These are phyloP conservation scores for Ctenosaura bakeri DNA, from an alignment of 2,797 vertebrate species.

Conservation along the genomic window DNA sequence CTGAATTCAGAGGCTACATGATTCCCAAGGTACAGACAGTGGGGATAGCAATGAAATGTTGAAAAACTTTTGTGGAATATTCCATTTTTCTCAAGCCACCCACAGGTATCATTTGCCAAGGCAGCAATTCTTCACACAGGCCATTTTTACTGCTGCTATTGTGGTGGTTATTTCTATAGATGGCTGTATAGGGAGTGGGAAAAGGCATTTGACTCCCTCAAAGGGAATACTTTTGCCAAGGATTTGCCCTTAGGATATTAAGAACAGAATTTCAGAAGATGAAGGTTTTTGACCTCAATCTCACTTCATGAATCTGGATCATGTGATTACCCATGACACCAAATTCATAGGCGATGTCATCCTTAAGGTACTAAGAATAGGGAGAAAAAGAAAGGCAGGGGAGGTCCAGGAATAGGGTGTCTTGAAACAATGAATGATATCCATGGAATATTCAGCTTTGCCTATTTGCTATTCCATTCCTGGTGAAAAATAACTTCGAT, in stretches of 20 bases:
- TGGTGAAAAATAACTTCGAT: too few relatives aligned
- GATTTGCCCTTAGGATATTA: not conserved
- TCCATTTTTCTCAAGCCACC: not conserved
- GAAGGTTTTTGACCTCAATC: too few relatives aligned
- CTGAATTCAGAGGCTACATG: slow-evolving; percentile 65
- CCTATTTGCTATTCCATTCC: too few relatives aligned
- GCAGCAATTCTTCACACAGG: not conserved
- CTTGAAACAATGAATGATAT: too few relatives aligned
- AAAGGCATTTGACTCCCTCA: not conserved
- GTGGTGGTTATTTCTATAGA: not conserved
- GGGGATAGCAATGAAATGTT: fast-evolving
- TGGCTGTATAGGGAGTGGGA: not conserved
- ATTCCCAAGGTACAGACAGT: slow-evolving; percentile 65
- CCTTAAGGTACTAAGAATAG: too few relatives aligned
- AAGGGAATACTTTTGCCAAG: not conserved
- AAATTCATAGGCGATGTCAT: too few relatives aligned
- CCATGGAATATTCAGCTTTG: too few relatives aligned
- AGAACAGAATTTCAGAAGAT: not conserved
- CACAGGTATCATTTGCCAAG: not conserved
- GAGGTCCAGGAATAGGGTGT: too few relatives aligned
- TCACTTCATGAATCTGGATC: too few relatives aligned
- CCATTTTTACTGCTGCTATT: too few relatives aligned
- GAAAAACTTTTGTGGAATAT: not conserved
- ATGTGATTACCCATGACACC: too few relatives aligned
- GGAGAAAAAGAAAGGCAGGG: too few relatives aligned